Evolutionary conservation across 2,888 invertebrate genomes (phyloP), one percentile per base, ranked within the genome.

Genomic region (Drosophila merina): DNA sequence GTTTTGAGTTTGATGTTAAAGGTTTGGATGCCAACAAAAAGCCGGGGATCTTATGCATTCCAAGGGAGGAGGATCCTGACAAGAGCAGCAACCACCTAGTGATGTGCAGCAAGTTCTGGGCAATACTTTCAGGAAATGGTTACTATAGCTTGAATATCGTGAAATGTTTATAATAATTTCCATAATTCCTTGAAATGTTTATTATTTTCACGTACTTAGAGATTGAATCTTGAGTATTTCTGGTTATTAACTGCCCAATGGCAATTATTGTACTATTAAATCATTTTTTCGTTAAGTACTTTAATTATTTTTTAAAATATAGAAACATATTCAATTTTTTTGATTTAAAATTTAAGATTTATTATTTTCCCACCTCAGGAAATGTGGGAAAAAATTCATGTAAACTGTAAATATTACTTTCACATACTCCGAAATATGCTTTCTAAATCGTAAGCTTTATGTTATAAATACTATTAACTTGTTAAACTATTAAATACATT

Each of bases 31-130:
- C n/a, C n/a, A n/a, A n/a, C n/a, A n/a, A n/a, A n/a, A n/a, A n/a
- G n/a, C n/a, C n/a, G n/a, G 59, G 52, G 36, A 14, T 55, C 47
- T 14, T 70, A 0, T 71, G 45, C 40, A 20, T 55, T 25, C 62
- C 72, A 9, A 30, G 30, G 12, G 62, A 55, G 6, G 48, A 52
- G n/a, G 26, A 38, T 8, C 28, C 28, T 0, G 69, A 47, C 4
- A 55, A 51, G 2, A 50, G 25, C 31, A 44, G 44, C 33, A 62
- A 62, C 40, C 71, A 55, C 10, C 55, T 70, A 30, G 33, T 55
- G 5, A 4, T 55, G 20, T 1, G 20, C 20, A 6, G 33, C 25
- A 9, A 70, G 33, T 28, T 5, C 4, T 12, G 8, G 20, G 20
- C 20, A 0, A 20, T 20, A 20, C 2, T 20, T 20, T 20, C 2